Evolutionary conservation across 2,113 vertebrate species (phyloP), one percentile per base, ranked within the genome.

Genomic region (Tonatia bakeri): DNA sequence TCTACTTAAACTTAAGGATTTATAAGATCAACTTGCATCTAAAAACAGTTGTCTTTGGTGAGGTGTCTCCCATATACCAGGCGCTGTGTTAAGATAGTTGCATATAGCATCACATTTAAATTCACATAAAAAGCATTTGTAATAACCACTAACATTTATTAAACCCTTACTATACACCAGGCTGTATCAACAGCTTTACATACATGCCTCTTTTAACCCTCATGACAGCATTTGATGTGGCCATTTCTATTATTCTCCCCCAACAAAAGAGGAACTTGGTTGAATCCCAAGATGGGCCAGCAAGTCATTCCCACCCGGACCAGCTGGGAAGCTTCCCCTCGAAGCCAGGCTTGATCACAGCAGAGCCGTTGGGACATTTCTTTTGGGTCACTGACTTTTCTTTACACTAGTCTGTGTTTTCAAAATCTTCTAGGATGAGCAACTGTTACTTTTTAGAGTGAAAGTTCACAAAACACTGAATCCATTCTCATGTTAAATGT

Each of bases 41-140:
- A 91, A 22, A 96, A 96, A 96, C 65, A 91, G 50, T 64, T 88
- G 65, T 40, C 40, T 28, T 14, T 89, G 40, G 52, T 86, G 83
- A 38, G 76, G 12, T 88, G 59, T 38, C 72, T 93, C 56, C 16
- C 19, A 52, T 59, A 73, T 84, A 5, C 40, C 33, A 88, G 56
- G 33, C 6, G 86, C 56, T 75, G 28, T 61, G 31, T 64, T 64
- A 94, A 91, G 72, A 77, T 26, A 1, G 75, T 64, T 72, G n/a
- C 16, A 47, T 76, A 56, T 47, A 59, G 87, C 47, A 84, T 52
- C 47, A 90, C 52, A 77, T 65, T 96, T 93, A 40, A 96, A 79
- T 81, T 70, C 52, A 81, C 80, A 81, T 81, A 82, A 95, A 76
- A 72, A 92, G 13, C 20, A 47, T 61, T 20, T 17, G 3, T 73